phyloP scores from a whole-genome alignment of 2,888 invertebrate species.

The Tetropium fuscum region DNA sequence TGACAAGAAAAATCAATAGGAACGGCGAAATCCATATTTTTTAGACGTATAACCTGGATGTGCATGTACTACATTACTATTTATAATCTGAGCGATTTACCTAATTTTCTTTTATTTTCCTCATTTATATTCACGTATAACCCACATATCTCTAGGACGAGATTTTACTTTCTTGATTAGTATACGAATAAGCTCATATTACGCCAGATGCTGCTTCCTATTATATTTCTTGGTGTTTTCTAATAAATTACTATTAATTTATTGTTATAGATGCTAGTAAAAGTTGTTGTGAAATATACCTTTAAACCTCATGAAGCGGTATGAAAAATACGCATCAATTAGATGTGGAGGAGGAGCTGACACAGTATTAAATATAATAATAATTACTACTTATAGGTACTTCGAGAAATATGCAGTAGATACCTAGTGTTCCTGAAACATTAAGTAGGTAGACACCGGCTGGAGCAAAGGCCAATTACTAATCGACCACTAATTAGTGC shows the following conservation, averaged over 20 bases:
- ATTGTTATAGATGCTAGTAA: slow-evolving; percentile 1
- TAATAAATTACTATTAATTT: not conserved
- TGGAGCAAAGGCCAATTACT: too few species aligned
- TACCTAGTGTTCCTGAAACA: too few species aligned
- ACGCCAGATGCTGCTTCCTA: not conserved
- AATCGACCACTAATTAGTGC: too few species aligned
- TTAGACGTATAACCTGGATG: slow-evolving; percentile 2
- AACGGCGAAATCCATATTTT: slow-evolving; percentile 8
- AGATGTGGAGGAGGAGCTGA: too few species aligned
- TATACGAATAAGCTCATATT: not conserved
- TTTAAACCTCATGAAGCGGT: not conserved
- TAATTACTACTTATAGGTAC: too few species aligned
- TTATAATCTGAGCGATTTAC: not conserved
- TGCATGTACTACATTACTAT: not conserved
- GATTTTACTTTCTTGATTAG: not conserved
- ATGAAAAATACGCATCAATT: not conserved
- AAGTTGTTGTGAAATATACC: slow-evolving; percentile 2
- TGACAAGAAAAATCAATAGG: not conserved
- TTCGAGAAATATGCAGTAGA: too few species aligned
- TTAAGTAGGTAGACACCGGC: too few species aligned
- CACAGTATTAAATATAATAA: too few species aligned
- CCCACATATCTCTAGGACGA: not conserved
- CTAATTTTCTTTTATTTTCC: not conserved
- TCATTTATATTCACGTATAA: not conserved
- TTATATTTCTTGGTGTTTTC: not conserved